These are phyloP conservation scores for Helobdella robusta DNA, from an alignment of 2,888 invertebrate species.

Conservation along the genomic window DNA sequence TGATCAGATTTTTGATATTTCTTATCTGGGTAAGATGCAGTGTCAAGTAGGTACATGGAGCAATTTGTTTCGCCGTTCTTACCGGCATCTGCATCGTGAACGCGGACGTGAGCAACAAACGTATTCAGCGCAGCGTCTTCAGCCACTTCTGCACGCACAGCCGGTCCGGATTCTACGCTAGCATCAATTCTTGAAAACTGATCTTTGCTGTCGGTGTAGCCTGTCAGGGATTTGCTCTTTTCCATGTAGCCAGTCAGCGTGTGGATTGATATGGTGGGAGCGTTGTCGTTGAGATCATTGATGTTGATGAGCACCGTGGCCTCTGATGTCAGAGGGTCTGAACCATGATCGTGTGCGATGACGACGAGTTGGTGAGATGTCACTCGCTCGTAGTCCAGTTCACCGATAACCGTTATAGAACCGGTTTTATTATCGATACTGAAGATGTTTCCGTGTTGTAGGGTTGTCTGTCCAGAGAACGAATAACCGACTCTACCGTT, in stretches of 20 bases:
- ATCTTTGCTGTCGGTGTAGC: not conserved
- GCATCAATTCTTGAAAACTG: not conserved
- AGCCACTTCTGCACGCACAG: constrained; percentile 18
- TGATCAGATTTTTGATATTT: not conserved
- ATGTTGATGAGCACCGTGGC: constrained; percentile 29
- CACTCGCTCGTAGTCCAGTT: constrained; percentile 32
- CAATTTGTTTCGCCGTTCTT: constrained; percentile 32
- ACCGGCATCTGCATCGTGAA: constrained; percentile 31
- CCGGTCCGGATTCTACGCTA: too few species aligned
- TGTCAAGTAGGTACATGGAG: constrained; percentile 18
- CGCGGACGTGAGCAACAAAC: constrained; percentile 32
- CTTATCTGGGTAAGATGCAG: not conserved
- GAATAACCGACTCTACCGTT: constrained; percentile 34
- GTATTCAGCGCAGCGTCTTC: constrained; percentile 31
- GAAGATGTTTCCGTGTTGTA: constrained; percentile 31
- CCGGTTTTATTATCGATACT: constrained; percentile 30
- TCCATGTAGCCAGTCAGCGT: constrained; percentile 26
- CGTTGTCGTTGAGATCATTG: constrained; percentile 34
- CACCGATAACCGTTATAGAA: constrained; percentile 30
- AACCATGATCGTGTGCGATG: constrained; percentile 32
- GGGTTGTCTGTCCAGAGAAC: constrained; percentile 32
- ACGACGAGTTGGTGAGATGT: constrained; percentile 31
- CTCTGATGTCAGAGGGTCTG: constrained; percentile 32
- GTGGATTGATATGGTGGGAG: constrained; percentile 32
- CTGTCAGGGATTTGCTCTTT: too few species aligned